Evolutionary conservation across 2,797 vertebrate species (phyloP).

Genomic region (Sebastes nivosus): DNA sequence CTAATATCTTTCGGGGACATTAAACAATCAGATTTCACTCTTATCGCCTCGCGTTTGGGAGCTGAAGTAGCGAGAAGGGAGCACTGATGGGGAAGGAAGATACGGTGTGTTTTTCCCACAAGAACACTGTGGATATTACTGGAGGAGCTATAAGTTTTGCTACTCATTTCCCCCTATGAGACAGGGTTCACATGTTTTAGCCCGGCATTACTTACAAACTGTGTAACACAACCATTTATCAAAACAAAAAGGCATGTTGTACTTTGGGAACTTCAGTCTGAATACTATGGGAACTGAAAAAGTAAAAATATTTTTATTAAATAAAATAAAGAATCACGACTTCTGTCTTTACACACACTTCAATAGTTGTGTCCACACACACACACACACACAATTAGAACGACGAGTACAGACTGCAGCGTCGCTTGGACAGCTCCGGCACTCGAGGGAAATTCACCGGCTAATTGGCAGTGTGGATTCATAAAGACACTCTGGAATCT

Average conservation of each 20-base stretch:
- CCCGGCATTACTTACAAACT: not conserved
- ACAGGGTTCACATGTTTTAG: not conserved
- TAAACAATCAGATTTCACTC: conserved; percentile 68
- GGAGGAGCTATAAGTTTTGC: not conserved
- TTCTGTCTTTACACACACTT: not conserved
- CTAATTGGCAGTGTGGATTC: conserved; percentile 16
- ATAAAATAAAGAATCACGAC: not conserved
- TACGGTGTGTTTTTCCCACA: conserved; percentile 53
- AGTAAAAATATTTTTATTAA: not conserved
- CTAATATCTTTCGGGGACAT: conserved; percentile 66
- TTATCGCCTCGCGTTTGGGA: conserved; percentile 35
- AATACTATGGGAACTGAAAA: not conserved
- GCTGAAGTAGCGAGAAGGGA: conserved; percentile 15
- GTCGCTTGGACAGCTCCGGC: not conserved
- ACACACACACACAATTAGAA: not conserved
- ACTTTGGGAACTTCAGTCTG: not conserved
- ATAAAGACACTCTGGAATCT: conserved; percentile 18
- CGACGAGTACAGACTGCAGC: not conserved
- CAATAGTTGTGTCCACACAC: not conserved
- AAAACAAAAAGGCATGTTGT: not conserved
- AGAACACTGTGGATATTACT: not conserved
- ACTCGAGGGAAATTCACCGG: conserved; percentile 19
- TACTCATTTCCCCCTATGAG: not conserved
- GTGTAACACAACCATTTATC: not conserved
- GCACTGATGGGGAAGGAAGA: conserved; percentile 12